phyloP scores from a whole-genome alignment of 1,140 invertebrate genomes.

The Aradophagus sp. region DNA sequence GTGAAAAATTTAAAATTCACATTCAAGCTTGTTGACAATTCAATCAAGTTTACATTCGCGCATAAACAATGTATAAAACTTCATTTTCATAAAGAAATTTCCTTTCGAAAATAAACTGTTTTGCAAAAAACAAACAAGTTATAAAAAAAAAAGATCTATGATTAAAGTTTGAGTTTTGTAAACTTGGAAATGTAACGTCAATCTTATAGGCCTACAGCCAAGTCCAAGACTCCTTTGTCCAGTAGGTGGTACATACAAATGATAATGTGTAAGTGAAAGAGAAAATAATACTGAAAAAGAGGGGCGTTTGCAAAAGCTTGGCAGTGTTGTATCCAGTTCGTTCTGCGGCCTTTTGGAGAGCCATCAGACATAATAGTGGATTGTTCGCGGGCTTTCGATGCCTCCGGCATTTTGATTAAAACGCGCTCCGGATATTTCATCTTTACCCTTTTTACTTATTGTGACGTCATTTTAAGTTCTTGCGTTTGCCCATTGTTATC shows the following conservation, averaged over 20 bases:
- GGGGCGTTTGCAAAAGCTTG: background rate
- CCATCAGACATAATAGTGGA: conserved; percentile 60
- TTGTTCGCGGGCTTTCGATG: conserved; percentile 59
- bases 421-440: conserved; percentile 47
- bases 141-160: too few species aligned
- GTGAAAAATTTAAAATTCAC: too few species aligned
- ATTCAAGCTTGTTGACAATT: too few species aligned
- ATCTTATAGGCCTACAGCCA: background rate
- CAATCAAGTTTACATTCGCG: background rate
- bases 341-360: conserved; percentile 58
- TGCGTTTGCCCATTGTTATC: conserved; percentile 49
- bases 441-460: conserved; percentile 44
- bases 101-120: too few species aligned
- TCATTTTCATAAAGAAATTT: too few species aligned
- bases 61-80: too few species aligned
- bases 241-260: conserved; percentile 19
- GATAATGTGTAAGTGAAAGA: conserved; percentile 18
- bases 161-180: background rate
- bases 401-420: conserved; percentile 67
- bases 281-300: conserved; percentile 14
- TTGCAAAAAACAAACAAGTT: too few species aligned
- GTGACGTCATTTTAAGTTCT: conserved; percentile 45
- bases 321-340: conserved; percentile 53
- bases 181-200: conserved; percentile 23
- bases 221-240: conserved; percentile 25